These are phyloP conservation scores for Drosophila fuyamai DNA, from an alignment of 1,140 invertebrate species.

Conservation along the genomic window DNA sequence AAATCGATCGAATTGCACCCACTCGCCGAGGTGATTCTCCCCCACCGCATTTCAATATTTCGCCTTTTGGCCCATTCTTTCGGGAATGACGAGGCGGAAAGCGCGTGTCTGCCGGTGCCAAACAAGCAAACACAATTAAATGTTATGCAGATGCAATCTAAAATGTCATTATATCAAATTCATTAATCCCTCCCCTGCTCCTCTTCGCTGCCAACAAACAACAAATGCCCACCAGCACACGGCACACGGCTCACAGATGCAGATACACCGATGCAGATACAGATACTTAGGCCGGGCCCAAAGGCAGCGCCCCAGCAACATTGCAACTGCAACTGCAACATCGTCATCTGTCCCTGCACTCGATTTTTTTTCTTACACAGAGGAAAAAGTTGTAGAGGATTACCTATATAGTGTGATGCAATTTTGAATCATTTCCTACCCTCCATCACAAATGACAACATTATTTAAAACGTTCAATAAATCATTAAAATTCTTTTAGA, in stretches of 20 bases:
- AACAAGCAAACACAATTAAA: constrained; percentile 83
- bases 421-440: no score
- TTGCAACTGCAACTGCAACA: constrained; percentile 60
- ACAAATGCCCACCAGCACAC: constrained; percentile 49
- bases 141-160: constrained; percentile 84
- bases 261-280: constrained; percentile 30
- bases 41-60: constrained; percentile 4
- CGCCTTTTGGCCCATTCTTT: constrained; percentile 58
- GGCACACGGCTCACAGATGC: constrained; percentile 34
- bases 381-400: background rate
- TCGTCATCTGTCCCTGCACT: constrained; percentile 73
- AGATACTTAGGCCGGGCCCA: constrained; percentile 55
- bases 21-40: background rate
- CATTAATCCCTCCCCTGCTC: constrained; percentile 67
- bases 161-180: constrained; percentile 84
- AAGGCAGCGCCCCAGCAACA: constrained; percentile 65
- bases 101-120: constrained; percentile 64
- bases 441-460: no score
- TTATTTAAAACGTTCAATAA: no score
- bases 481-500: no score
- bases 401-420: background rate
- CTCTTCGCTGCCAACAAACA: background rate
- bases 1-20: constrained; percentile 68
- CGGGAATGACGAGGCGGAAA: constrained; percentile 76
- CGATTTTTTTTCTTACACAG: constrained; percentile 57